phyloP scores from a whole-genome alignment of 2,113 vertebrate genomes.

The Poeciliopsis prolifica region DNA sequence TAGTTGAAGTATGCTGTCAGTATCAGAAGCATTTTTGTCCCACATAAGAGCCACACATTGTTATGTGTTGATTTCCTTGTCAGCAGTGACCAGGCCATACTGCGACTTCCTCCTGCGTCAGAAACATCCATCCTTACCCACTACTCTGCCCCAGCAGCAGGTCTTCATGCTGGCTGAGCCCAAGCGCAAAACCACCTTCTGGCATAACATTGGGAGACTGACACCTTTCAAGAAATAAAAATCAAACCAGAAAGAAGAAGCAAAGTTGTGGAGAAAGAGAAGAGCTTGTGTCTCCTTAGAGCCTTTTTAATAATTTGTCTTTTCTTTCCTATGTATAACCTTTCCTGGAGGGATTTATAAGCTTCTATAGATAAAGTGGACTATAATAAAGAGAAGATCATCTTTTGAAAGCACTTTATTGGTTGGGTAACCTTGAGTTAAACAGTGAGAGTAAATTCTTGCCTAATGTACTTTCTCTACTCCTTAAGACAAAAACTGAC shows the following conservation, averaged over 20 bases:
- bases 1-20: too few species aligned
- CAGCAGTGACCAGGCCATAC: constrained; percentile 87
- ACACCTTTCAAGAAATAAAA: constrained; percentile 90
- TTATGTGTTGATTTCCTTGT: background rate
- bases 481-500: constrained; percentile 34
- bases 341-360: constrained; percentile 44
- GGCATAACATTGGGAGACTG: constrained; percentile 95
- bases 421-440: constrained; percentile 59
- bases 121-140: constrained; percentile 88
- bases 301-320: constrained; percentile 53
- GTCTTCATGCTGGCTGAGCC: constrained; percentile 93
- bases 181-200: constrained; percentile 95
- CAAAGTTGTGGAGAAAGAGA: constrained; percentile 23
- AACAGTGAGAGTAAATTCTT: constrained; percentile 32
- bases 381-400: constrained; percentile 29
- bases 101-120: constrained; percentile 91
- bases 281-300: constrained; percentile 70
- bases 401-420: constrained; percentile 86
- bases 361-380: constrained; percentile 69
- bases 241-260: background rate
- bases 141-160: constrained; percentile 88
- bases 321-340: constrained; percentile 42
- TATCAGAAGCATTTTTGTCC: background rate
- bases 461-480: constrained; percentile 19
- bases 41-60: too few species aligned